Conservation (phyloP, 2,113 vertebrate genomes). For the Cottus gobio region DNA sequence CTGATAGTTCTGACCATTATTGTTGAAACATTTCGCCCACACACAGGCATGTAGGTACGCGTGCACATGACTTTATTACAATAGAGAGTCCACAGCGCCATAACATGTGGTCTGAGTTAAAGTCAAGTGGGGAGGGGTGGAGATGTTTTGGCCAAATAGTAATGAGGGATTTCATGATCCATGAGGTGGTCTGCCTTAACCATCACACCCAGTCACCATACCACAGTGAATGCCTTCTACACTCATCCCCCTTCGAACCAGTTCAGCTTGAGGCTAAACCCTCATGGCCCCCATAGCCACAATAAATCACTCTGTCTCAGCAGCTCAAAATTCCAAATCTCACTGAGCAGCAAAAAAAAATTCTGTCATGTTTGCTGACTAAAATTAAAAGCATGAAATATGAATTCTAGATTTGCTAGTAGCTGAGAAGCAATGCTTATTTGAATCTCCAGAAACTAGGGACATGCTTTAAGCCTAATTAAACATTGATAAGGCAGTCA, state of each 20-base stretch:
- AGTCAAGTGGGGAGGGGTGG: slow-evolving; percentile 18
- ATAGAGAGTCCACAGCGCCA: slow-evolving; percentile 15
- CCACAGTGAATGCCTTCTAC: slow-evolving; percentile 18
- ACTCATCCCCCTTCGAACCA: slow-evolving; percentile 14
- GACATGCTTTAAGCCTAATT: slow-evolving; percentile 53
- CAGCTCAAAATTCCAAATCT: not conserved
- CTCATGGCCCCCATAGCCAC: not conserved
- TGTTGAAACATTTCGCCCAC: slow-evolving; percentile 23
- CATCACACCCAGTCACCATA: slow-evolving; percentile 50
- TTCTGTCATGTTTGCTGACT: slow-evolving; percentile 29
- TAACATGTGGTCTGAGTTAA: slow-evolving; percentile 72
- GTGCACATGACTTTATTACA: not conserved
- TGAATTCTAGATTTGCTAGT: not conserved
- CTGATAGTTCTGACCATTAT: not conserved
- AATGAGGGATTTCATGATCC: slow-evolving; percentile 59
- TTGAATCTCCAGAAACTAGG: slow-evolving; percentile 14
- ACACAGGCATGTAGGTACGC: slow-evolving; percentile 15
- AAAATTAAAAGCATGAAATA: slow-evolving; percentile 24
- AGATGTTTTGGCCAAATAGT: slow-evolving; percentile 41
- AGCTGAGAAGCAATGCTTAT: slow-evolving; percentile 1
- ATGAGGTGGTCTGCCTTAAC: slow-evolving; percentile 55
- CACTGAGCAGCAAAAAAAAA: slow-evolving; percentile 3
- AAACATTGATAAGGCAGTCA: slow-evolving; percentile 58
- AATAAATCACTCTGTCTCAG: slow-evolving; percentile 19
- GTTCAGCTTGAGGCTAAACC: slow-evolving; percentile 37